phyloP scores from a whole-genome alignment of 2,113 vertebrate species.

The Malaclemys terrapin region DNA sequence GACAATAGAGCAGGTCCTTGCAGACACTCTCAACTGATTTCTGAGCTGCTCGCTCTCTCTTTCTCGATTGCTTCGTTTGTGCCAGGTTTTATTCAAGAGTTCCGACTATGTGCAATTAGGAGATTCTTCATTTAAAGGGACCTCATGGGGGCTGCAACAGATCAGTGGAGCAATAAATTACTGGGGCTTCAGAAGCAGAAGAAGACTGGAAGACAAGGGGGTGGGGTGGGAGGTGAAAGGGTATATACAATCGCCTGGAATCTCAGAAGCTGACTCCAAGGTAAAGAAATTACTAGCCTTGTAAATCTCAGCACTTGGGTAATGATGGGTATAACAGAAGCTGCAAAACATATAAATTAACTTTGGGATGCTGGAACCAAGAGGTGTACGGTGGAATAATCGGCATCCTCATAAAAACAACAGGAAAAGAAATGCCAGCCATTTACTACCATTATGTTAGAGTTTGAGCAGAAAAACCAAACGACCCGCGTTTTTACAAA shows the following conservation, averaged over 20 bases:
- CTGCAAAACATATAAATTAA: neutral
- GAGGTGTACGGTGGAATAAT: neutral
- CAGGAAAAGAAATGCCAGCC: neutral
- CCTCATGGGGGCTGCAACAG: slow-evolving; percentile 35
- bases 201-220: neutral
- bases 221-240: neutral
- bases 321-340: neutral
- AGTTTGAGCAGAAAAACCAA: neutral
- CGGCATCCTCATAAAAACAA: neutral
- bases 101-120: slow-evolving; percentile 58
- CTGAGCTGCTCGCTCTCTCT: neutral
- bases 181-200: neutral
- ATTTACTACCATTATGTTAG: neutral
- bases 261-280: neutral
- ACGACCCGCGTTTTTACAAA: neutral
- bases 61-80: slow-evolving; percentile 33
- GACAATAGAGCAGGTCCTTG: slow-evolving; percentile 43
- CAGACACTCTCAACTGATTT: slow-evolving; percentile 25
- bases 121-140: slow-evolving; percentile 51
- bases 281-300: neutral
- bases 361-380: neutral
- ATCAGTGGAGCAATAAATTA: slow-evolving; percentile 50
- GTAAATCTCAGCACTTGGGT: neutral
- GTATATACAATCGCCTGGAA: neutral
- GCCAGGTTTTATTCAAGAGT: slow-evolving; percentile 58